Evolutionary conservation across 2,888 invertebrate genomes (phyloP).

Genomic region (Nomada ferruginata): DNA sequence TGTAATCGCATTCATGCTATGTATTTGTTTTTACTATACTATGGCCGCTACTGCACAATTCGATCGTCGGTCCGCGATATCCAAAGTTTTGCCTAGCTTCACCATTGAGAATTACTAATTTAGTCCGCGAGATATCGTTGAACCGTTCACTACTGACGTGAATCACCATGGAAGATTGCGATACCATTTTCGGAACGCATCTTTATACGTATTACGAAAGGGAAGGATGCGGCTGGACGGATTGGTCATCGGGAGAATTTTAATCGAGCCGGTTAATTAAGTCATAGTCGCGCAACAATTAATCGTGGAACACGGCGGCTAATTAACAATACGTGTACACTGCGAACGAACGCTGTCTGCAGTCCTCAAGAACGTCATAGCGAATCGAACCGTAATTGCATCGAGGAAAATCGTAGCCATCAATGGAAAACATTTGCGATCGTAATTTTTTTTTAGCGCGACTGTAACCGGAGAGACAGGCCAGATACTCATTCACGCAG

Average conservation of each 20-base stretch:
- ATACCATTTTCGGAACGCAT: slow-evolving; percentile 55
- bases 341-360: slow-evolving; percentile 3
- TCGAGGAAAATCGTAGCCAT: background rate
- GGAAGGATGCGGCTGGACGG: slow-evolving; percentile 32
- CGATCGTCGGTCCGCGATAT: background rate
- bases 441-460: background rate
- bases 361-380: background rate
- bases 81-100: background rate
- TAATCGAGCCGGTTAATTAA: slow-evolving; percentile 60
- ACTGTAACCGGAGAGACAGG: too few relatives aligned
- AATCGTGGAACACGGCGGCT: slow-evolving; percentile 16
- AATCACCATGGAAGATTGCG: slow-evolving; percentile 43
- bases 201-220: slow-evolving; percentile 54
- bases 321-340: slow-evolving; percentile 31
- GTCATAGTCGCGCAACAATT: slow-evolving; percentile 43
- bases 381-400: background rate
- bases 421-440: background rate
- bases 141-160: slow-evolving; percentile 2
- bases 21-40: background rate
- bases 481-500: slow-evolving; percentile 18
- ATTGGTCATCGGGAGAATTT: slow-evolving; percentile 66
- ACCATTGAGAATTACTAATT: too few relatives aligned
- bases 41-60: background rate
- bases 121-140: background rate
- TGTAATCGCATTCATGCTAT: too few relatives aligned